These are phyloP conservation scores for Baryphthengus martii DNA, from an alignment of 2,113 vertebrate genomes.

Conservation along the genomic window DNA sequence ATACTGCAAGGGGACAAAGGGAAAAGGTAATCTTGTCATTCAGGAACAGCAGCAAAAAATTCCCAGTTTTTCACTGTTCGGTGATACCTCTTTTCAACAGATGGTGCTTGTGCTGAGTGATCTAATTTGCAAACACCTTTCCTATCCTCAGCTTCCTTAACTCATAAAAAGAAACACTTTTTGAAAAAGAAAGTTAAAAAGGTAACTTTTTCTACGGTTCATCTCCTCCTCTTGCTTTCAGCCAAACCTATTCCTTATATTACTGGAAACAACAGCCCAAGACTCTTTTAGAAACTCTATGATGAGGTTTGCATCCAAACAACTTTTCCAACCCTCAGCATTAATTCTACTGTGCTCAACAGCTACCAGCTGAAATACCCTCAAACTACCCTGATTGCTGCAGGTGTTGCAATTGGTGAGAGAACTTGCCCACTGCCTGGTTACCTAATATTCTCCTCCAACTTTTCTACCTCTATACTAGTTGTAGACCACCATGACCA, in stretches of 20 bases:
- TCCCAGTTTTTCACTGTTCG: background rate
- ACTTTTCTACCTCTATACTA: background rate
- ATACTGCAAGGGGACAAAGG: background rate
- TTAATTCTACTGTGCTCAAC: background rate
- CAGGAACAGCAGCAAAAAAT: background rate
- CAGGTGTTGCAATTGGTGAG: background rate
- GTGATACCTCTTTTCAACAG: background rate
- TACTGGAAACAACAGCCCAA: background rate
- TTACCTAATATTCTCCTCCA: background rate
- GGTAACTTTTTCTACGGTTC: background rate
- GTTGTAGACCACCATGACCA: background rate
- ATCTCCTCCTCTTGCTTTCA: background rate
- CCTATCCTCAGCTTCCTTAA: background rate
- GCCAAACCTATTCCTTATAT: background rate
- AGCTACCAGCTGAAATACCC: background rate
- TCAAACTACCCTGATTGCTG: background rate
- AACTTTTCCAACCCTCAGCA: background rate
- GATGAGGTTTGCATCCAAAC: background rate
- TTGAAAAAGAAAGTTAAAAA: background rate
- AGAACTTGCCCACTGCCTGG: background rate
- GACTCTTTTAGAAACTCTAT: background rate
- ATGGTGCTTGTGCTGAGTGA: background rate
- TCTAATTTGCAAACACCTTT: background rate
- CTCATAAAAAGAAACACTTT: background rate
- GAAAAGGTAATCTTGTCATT: background rate